These are phyloP conservation scores for Peromyscus maniculatus DNA, from an alignment of 2,113 vertebrate species.

Conservation along the genomic window DNA sequence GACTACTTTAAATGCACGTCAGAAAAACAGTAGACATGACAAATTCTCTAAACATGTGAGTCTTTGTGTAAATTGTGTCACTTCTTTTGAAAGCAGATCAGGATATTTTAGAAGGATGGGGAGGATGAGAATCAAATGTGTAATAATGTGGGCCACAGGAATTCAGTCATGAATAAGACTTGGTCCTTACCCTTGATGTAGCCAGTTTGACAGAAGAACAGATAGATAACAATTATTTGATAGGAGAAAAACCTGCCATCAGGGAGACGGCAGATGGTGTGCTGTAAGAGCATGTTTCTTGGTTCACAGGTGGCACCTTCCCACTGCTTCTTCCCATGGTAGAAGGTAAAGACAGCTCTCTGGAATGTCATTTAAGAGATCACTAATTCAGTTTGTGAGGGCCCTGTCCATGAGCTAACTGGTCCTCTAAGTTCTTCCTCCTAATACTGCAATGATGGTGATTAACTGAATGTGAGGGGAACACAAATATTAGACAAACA, in stretches of 20 bases:
- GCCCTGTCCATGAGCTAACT: not conserved
- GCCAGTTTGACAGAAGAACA: not conserved
- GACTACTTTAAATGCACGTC: conserved; percentile 17
- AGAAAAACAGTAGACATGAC: conserved; percentile 7
- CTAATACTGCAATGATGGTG: not conserved
- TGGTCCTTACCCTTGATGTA: not conserved
- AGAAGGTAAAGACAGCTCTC: not conserved
- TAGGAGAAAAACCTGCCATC: not conserved
- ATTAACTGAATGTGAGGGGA: not conserved
- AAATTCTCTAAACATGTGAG: not conserved
- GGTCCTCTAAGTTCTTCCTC: accelerated
- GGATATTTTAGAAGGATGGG: not conserved
- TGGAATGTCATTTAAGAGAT: too few relatives aligned
- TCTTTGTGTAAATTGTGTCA: not conserved
- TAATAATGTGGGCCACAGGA: not conserved
- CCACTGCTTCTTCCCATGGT: not conserved
- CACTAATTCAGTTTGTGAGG: not conserved
- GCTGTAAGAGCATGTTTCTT: not conserved
- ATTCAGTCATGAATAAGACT: not conserved
- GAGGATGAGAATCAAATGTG: not conserved
- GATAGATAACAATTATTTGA: not conserved
- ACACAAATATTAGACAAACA: not conserved
- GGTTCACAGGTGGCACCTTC: not conserved
- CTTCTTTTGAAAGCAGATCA: conserved; percentile 8
- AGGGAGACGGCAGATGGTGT: not conserved